Percentiles rank a stretch among this genome's conserved stretches.
phyloP scores from a whole-genome alignment of 1,140 invertebrate genomes.

The Cyrtorhinus lividipennis region DNA sequence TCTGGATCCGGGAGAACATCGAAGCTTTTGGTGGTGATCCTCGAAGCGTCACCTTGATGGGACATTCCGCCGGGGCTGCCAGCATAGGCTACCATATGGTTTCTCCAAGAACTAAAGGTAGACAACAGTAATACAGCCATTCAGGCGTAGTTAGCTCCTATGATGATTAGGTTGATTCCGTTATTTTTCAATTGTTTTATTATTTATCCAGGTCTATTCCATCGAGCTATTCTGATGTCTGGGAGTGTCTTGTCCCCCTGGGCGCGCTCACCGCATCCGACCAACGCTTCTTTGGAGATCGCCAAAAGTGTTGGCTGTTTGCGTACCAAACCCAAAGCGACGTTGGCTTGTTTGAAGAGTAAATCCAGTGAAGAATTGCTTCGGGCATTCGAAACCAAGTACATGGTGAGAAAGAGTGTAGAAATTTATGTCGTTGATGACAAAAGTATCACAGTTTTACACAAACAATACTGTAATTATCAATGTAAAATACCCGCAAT shows the following conservation, averaged over 20 bases:
- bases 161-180: too few relatives aligned
- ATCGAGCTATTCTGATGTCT: constrained; percentile 53
- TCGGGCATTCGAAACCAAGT: constrained; percentile 40
- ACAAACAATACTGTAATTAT: too few relatives aligned
- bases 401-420: constrained; percentile 36
- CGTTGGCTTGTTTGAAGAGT: constrained; percentile 46
- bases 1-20: constrained; percentile 58
- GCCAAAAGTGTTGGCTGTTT: constrained; percentile 36
- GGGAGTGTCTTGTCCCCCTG: constrained; percentile 48
- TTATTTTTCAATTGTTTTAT: background rate
- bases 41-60: constrained; percentile 48
- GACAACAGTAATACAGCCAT: constrained; percentile 14
- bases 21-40: constrained; percentile 55
- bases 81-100: constrained; percentile 41
- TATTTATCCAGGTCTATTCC: constrained; percentile 40
- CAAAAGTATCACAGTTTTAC: too few relatives aligned
- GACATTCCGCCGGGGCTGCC: constrained; percentile 48
- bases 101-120: constrained; percentile 43
- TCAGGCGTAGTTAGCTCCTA: background rate
- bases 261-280: constrained; percentile 37
- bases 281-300: constrained; percentile 41
- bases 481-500: too few relatives aligned
- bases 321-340: constrained; percentile 27
- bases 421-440: too few relatives aligned
- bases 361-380: constrained; percentile 38